Evolutionary conservation across 2,113 vertebrate genomes (phyloP).

Genomic region (Mirza zaza): DNA sequence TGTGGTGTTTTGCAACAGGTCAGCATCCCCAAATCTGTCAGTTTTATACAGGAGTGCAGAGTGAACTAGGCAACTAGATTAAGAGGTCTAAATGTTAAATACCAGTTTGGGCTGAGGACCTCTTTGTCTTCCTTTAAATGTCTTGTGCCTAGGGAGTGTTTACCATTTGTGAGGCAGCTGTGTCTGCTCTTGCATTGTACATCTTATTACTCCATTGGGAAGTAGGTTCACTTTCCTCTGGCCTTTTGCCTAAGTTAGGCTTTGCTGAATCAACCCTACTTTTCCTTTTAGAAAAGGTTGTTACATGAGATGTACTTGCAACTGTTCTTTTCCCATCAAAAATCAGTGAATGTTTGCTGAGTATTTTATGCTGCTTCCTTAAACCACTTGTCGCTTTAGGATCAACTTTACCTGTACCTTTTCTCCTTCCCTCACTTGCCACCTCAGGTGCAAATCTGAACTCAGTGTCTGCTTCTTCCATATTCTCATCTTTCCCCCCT

Average conservation of each 20-base stretch:
- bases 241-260: slow-evolving; percentile 81
- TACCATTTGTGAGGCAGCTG: slow-evolving; percentile 67
- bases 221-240: slow-evolving; percentile 78
- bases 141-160: slow-evolving; percentile 40
- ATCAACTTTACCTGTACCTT: slow-evolving; percentile 47
- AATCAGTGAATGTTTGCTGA: slow-evolving; percentile 79
- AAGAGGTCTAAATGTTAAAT: slow-evolving; percentile 40
- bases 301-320: slow-evolving; percentile 77
- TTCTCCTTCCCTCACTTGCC: slow-evolving; percentile 30
- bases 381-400: slow-evolving; percentile 72
- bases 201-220: slow-evolving; percentile 79
- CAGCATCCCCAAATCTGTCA: slow-evolving; percentile 62
- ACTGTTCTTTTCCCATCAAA: slow-evolving; percentile 73
- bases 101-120: slow-evolving; percentile 46
- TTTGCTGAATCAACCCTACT: slow-evolving; percentile 79
- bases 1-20: slow-evolving; percentile 83
- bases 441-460: slow-evolving; percentile 69
- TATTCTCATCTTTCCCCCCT: background rate
- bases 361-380: slow-evolving; percentile 76
- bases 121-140: slow-evolving; percentile 72
- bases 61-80: slow-evolving; percentile 64
- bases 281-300: slow-evolving; percentile 80
- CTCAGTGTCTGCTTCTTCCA: slow-evolving; percentile 54
- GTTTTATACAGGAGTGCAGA: slow-evolving; percentile 56
- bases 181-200: slow-evolving; percentile 70